Percentiles rank a stretch among this genome's conserved stretches.
Conservation (phyloP, 2,888 invertebrate species). For the Dryadula phaetusa region DNA sequence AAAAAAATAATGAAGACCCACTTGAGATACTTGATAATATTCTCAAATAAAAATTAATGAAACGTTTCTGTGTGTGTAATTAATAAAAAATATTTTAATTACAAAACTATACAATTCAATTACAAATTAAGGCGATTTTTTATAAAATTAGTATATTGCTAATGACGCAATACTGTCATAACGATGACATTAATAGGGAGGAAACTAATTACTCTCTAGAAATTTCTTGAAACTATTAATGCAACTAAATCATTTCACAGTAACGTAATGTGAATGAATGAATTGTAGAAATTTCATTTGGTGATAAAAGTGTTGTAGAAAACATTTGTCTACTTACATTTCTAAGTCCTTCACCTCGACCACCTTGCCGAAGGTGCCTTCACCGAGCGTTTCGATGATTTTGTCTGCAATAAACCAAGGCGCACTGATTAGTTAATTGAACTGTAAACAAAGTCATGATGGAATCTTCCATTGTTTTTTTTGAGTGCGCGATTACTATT, state of each 20-base stretch:
- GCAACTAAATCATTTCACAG: background rate
- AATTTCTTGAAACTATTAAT: conserved; percentile 9
- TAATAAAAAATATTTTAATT: background rate
- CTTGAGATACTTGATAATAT: background rate
- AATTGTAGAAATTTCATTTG: background rate
- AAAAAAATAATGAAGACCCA: background rate
- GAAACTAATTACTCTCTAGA: conserved; percentile 13
- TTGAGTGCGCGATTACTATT: conserved; percentile 18
- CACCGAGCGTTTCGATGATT: conserved; percentile 98
- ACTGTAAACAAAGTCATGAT: conserved; percentile 66
- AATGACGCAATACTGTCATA: background rate
- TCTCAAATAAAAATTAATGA: background rate
- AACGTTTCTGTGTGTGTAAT: background rate
- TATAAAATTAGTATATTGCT: background rate
- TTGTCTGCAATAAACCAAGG: conserved; percentile 95
- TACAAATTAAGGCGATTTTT: background rate
- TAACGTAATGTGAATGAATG: background rate
- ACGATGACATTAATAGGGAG: background rate
- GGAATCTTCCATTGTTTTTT: conserved; percentile 63
- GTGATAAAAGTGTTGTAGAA: background rate
- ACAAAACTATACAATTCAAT: background rate
- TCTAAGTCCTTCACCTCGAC: conserved; percentile 98
- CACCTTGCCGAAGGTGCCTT: conserved; percentile 99
- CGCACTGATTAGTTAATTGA: conserved; percentile 62
- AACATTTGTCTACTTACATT: conserved; percentile 87